Percentiles rank a stretch among this genome's conserved stretches.
Conservation (phyloP, 2,797 vertebrate species). For the Pampus argenteus region DNA sequence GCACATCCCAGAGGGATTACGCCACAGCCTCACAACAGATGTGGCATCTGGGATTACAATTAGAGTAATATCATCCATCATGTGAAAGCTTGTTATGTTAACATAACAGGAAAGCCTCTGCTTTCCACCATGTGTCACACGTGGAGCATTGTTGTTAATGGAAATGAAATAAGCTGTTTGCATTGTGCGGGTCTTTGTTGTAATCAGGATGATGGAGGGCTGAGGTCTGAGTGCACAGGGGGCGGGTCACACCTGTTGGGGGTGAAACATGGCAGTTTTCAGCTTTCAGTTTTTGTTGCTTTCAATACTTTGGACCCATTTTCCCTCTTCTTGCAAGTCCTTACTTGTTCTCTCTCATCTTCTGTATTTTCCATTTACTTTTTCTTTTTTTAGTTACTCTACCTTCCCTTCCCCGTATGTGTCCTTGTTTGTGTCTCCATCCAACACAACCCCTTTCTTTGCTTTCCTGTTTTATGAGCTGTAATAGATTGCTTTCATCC, state of each 20-base stretch:
- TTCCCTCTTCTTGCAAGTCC: not conserved
- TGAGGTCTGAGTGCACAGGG: not conserved
- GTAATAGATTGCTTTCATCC: not conserved
- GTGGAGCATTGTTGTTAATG: slow-evolving; percentile 45
- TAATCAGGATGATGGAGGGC: slow-evolving; percentile 34
- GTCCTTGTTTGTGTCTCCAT: not conserved
- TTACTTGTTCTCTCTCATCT: not conserved
- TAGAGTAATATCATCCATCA: slow-evolving; percentile 70
- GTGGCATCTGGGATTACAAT: slow-evolving; percentile 72
- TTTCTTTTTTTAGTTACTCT: not conserved
- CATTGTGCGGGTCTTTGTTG: slow-evolving; percentile 21
- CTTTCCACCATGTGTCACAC: slow-evolving; percentile 19
- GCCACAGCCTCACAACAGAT: slow-evolving; percentile 55
- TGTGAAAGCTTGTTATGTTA: slow-evolving; percentile 70
- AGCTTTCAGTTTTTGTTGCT: not conserved
- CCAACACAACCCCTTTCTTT: not conserved
- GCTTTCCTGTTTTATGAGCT: not conserved
- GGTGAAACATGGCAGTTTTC: not conserved
- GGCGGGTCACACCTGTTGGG: not conserved
- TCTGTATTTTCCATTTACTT: not conserved
- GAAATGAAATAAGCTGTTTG: slow-evolving; percentile 51
- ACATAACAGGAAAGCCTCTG: slow-evolving; percentile 40
- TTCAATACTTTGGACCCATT: not conserved
- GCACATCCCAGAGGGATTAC: slow-evolving; percentile 61
- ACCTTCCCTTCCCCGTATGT: no score